phyloP scores from a whole-genome alignment of 2,797 vertebrate genomes.

The Taeniopygia guttata region DNA sequence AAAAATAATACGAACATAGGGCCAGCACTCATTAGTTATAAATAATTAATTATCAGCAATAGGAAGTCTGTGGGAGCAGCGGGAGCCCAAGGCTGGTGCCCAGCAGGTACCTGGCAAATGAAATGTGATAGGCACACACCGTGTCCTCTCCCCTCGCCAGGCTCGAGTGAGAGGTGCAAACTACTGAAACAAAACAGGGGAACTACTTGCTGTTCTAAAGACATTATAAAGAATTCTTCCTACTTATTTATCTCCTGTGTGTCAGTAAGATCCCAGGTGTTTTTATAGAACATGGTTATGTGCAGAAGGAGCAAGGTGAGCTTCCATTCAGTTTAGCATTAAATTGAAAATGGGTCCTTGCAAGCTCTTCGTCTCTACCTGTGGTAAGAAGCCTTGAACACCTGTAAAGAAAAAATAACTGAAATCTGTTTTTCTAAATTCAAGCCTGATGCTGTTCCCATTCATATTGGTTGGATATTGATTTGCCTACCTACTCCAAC shows the following conservation, averaged over 20 bases:
- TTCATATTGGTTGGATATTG: neutral
- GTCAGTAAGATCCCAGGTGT: neutral
- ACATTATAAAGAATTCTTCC: neutral
- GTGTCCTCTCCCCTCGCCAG: fast-evolving
- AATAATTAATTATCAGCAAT: neutral
- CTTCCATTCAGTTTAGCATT: neutral
- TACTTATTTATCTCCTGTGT: neutral
- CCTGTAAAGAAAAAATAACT: fast-evolving
- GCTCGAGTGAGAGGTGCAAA: neutral
- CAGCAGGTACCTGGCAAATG: neutral
- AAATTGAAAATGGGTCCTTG: neutral
- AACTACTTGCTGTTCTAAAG: neutral
- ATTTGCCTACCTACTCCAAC: neutral
- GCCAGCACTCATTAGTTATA: neutral
- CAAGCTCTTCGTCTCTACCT: neutral
- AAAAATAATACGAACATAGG: neutral
- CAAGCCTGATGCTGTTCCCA: neutral
- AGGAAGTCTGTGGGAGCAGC: neutral
- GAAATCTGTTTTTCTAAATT: neutral
- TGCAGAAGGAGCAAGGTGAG: neutral
- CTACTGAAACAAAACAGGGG: neutral
- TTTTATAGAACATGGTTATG: neutral
- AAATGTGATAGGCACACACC: fast-evolving
- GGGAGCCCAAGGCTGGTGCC: neutral
- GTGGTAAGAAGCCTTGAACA: neutral